Evolutionary conservation across 2,888 invertebrate genomes (phyloP), one percentile per base, ranked within the genome.

Genomic region (Watsonalla binaria): DNA sequence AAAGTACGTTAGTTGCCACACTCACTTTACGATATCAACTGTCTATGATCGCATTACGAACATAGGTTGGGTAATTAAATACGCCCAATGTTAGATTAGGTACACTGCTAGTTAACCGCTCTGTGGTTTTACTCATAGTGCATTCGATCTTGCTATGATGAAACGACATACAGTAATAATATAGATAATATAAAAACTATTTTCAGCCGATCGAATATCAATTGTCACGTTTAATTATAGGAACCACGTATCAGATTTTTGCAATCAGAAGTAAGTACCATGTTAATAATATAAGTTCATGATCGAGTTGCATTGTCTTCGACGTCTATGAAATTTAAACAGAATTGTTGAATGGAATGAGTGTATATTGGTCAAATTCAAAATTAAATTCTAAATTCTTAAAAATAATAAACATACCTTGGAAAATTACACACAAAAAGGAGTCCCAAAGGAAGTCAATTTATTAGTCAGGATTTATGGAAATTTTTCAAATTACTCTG

Each of bases 21-120:
- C 59, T 65, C 66, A 75, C 76, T 77, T 78, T 75, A 71, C 68
- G 68, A 79, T 80, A 84, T 79, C 79, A 68, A 74, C 66, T 70
- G 62, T 66, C 62, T 70, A 63, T 75, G 81, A 82, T 87, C 86
- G 71, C 67, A 64, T 85, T 84, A 80, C 86, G 55, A 70, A 65
- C 72, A 70, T 74, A 59, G 75, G 80, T 84, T 80, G 72, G 63
- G 86, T 83, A 87, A 87, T 74, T 72, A 70, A 78, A 86, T 73
- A 81, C 74, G 51, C 57, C 61, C 57, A 70, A 76, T 70, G 71
- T 64, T 63, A 66, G 63, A 61, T 62, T 65, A 69, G 65, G 61
- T 71, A 65, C 48, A 45, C 55, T 59, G 56, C 55, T 66, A 63
- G 62, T 70, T 70, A 66, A 82, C 80, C 80, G 62, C 76, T 59